phyloP scores from a whole-genome alignment of 2,797 vertebrate genomes.

The Cynodonichthys magdalenae region DNA sequence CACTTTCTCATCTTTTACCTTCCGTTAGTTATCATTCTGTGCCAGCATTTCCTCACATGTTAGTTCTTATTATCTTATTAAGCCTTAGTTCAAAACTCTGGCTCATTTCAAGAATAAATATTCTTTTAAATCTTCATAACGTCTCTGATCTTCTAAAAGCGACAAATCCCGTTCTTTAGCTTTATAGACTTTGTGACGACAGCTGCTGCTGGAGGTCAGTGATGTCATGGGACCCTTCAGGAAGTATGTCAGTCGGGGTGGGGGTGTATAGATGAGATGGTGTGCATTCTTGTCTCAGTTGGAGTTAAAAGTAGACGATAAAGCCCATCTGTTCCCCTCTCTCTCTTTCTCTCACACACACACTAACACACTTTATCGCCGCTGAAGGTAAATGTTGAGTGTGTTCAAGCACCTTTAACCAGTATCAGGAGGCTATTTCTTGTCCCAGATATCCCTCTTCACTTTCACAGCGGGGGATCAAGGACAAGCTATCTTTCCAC shows the following conservation, averaged over 20 bases:
- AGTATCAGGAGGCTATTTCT: conserved; percentile 39
- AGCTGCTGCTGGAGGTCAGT: conserved; percentile 56
- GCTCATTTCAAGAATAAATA: too few relatives aligned
- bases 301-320: conserved; percentile 43
- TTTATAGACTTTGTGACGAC: conserved; percentile 28
- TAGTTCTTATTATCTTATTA: too few relatives aligned
- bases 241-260: conserved; percentile 28
- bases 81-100: too few relatives aligned
- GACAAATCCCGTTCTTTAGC: not conserved
- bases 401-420: conserved; percentile 35
- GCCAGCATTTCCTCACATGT: too few relatives aligned
- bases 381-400: conserved; percentile 41
- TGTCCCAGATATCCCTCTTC: conserved; percentile 32
- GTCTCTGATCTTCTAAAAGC: not conserved
- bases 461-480: conserved; percentile 8
- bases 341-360: not conserved
- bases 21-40: too few relatives aligned
- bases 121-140: too few relatives aligned
- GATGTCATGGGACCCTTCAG: conserved; percentile 66
- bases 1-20: too few relatives aligned
- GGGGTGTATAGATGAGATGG: conserved; percentile 7
- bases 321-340: conserved; percentile 12
- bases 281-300: conserved; percentile 44
- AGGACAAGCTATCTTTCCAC: conserved; percentile 19
- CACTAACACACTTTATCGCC: conserved; percentile 29